phyloP scores from a whole-genome alignment of 2,797 vertebrate species.

The Numenius phaeopus region DNA sequence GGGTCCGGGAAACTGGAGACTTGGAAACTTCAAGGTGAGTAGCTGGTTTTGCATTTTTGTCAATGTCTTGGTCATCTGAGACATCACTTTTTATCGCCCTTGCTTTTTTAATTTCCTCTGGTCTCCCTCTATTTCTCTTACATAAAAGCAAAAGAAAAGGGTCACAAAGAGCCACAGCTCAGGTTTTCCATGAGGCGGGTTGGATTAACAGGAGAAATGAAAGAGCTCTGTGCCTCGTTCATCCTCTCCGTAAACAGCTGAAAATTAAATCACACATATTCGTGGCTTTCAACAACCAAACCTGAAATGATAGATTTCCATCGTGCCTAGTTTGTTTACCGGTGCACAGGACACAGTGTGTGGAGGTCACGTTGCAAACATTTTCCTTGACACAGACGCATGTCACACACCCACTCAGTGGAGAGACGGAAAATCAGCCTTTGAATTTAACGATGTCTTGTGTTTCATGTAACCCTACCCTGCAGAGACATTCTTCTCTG shows the following conservation, averaged over 20 bases:
- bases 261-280: neutral
- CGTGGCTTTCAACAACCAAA: neutral
- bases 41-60: neutral
- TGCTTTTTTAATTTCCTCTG: neutral
- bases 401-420: neutral
- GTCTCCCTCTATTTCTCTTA: neutral
- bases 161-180: neutral
- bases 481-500: neutral
- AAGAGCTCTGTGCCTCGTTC: neutral
- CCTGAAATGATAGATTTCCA: neutral
- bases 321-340: neutral
- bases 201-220: slow-evolving; percentile 6
- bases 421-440: neutral
- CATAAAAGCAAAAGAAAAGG: neutral
- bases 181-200: neutral
- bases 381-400: neutral
- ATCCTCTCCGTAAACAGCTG: neutral
- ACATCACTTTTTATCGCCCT: neutral
- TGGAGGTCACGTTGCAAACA: neutral
- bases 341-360: neutral
- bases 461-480: slow-evolving; percentile 7
- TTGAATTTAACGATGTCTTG: slow-evolving; percentile 1
- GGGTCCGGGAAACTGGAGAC: neutral
- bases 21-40: neutral
- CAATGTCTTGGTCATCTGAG: neutral